Evolutionary conservation across 1,140 invertebrate species (phyloP), one percentile per base, ranked within the genome.

Genomic region (Anastatus disparis): DNA sequence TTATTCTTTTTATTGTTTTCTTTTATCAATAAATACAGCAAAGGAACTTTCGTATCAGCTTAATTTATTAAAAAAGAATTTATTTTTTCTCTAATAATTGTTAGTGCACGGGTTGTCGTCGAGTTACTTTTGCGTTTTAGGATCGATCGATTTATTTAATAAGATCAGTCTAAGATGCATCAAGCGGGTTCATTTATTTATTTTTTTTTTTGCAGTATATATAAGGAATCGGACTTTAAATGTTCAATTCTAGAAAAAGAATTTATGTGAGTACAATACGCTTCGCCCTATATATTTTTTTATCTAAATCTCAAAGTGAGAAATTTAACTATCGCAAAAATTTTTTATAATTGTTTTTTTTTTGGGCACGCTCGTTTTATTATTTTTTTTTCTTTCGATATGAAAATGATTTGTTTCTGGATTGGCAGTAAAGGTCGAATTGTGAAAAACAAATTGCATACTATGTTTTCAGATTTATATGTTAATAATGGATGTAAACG

Each of bases 161-260:
- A 38, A 50, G 50, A 61, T 69, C 66, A 69, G 56, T 69, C 56
- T 62, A 62, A 40, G 9, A 61, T 20, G 29, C 29, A 10, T 40
- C n/a, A 50, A 69, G 48, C 44, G 12, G 44, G 40, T 64, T n/a
- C n/a, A n/a, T n/a, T n/a, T n/a, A n/a, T n/a, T n/a, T n/a, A n/a
- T n/a, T n/a, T 63, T 29, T n/a, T 27, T 17, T 50, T 68, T 13
- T 58, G 31, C 20, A 50, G 15, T 68, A 48, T n/a, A n/a, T n/a
- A n/a, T 13, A 50, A 59, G 42, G 53, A 59, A 59, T 59, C 22
- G 53, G 55, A 68, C 26, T 58, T 67, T n/a, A 17, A 27, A 56
- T n/a, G 3, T 56, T 56, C 15, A 66, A 66, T 66, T 46, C 24
- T 56, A 44, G n/a, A n/a, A n/a, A 29, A 65, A 48, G 6, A 42